Conservation (phyloP, 2,113 vertebrate species). For the Dermatemys mawii region DNA sequence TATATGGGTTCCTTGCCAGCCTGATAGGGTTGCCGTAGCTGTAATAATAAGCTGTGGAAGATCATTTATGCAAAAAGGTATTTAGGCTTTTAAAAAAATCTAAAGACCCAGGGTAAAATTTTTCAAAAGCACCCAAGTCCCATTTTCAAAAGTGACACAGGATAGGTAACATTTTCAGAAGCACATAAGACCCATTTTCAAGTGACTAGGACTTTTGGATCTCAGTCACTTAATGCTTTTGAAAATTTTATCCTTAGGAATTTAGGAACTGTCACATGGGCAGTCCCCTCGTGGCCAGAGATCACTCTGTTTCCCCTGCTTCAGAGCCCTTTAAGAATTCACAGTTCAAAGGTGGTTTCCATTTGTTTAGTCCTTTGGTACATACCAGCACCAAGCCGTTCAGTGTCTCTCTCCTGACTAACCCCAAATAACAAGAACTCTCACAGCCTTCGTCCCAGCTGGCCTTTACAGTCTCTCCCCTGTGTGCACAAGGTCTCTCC, state of each 20-base stretch:
- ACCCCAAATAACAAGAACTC: neutral
- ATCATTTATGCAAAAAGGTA: neutral
- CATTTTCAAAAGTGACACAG: neutral
- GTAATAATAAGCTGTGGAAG: neutral
- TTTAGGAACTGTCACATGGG: neutral
- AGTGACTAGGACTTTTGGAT: neutral
- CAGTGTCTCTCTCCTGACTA: neutral
- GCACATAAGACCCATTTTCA: rapidly evolving
- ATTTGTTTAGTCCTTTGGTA: neutral
- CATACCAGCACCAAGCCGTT: neutral
- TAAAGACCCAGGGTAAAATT: neutral
- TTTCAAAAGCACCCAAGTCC: neutral
- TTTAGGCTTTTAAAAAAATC: neutral
- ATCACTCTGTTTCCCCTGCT: neutral
- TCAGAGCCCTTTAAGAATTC: neutral
- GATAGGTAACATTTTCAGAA: neutral
- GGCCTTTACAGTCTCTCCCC: neutral
- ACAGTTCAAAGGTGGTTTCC: neutral
- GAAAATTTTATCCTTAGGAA: neutral
- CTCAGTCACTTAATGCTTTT: neutral
- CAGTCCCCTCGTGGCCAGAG: neutral
- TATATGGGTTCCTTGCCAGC: neutral
- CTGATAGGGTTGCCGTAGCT: neutral
- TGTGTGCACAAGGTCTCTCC: neutral
- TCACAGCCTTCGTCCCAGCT: neutral